phyloP scores from a whole-genome alignment of 2,113 vertebrate species.

The Chlorodrepanis virens region DNA sequence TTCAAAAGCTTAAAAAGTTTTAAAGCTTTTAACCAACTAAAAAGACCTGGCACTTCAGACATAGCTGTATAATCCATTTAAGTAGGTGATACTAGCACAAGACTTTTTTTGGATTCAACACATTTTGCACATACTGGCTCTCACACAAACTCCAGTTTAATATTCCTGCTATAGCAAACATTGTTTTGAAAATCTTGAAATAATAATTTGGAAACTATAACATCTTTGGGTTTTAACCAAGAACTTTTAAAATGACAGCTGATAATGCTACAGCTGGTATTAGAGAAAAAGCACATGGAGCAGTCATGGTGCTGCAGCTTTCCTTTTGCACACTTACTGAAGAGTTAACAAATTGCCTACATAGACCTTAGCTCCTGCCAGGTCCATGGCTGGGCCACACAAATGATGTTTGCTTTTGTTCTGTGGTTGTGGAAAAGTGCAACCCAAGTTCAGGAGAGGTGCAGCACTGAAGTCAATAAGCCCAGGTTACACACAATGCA shows the following conservation, averaged over 20 bases:
- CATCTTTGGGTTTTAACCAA: constrained; percentile 49
- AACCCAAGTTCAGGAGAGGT: not conserved
- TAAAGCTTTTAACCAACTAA: not conserved
- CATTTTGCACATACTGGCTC: constrained; percentile 24
- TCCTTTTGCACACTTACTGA: not conserved
- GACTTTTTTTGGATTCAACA: constrained; percentile 2
- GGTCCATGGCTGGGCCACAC: not conserved
- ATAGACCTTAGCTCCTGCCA: not conserved
- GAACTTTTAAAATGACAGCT: constrained; percentile 53
- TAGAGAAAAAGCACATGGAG: constrained; percentile 31
- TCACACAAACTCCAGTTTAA: constrained; percentile 17
- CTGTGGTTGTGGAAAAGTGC: not conserved
- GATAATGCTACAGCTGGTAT: constrained; percentile 53
- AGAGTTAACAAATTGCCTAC: not conserved
- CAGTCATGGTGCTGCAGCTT: not conserved
- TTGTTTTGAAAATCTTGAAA: constrained; percentile 42
- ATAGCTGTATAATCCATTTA: not conserved
- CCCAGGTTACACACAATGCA: not conserved
- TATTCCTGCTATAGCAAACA: constrained; percentile 15
- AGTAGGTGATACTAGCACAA: not conserved
- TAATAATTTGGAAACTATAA: constrained; percentile 26
- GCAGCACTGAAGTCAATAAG: not conserved
- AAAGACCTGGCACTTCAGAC: not conserved
- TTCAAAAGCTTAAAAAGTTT: not conserved
- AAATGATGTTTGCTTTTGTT: not conserved